phyloP scores from a whole-genome alignment of 2,797 vertebrate species.

The Poeciliopsis gracilis region DNA sequence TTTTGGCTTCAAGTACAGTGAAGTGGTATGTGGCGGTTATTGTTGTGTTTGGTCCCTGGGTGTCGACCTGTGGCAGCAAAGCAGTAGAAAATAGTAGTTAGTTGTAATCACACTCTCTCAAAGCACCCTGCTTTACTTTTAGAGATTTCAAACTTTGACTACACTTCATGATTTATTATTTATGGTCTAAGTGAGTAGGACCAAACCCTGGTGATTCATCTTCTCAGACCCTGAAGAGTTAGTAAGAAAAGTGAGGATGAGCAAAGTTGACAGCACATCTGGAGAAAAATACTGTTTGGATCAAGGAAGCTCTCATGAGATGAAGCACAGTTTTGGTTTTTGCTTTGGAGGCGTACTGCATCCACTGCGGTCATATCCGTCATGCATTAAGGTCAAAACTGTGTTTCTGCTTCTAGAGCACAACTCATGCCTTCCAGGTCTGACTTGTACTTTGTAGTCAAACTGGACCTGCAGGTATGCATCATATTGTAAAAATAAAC shows the following conservation, averaged over 20 bases:
- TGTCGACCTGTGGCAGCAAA: slow-evolving; percentile 46
- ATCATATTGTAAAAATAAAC: slow-evolving; percentile 35
- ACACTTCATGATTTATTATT: slow-evolving; percentile 3
- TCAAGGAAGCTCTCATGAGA: slow-evolving; percentile 64
- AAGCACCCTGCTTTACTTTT: slow-evolving; percentile 16
- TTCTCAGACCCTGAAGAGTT: slow-evolving; percentile 19
- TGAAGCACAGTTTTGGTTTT: slow-evolving; percentile 56
- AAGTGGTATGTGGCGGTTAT: slow-evolving; percentile 39
- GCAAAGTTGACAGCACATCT: slow-evolving; percentile 2
- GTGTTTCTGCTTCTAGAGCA: slow-evolving; percentile 34
- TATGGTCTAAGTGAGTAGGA: neutral
- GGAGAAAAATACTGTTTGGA: slow-evolving; percentile 25
- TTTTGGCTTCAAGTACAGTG: slow-evolving; percentile 63
- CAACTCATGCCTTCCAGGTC: slow-evolving; percentile 37
- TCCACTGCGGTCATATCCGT: slow-evolving; percentile 2
- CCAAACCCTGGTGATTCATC: neutral
- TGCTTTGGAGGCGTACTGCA: slow-evolving; percentile 19
- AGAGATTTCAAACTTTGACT: slow-evolving; percentile 11
- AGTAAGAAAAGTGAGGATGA: slow-evolving; percentile 14
- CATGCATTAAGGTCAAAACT: slow-evolving; percentile 20
- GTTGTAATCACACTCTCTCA: slow-evolving; percentile 34
- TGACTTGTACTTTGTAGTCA: slow-evolving; percentile 29
- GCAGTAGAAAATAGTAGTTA: slow-evolving; percentile 22
- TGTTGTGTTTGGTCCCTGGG: slow-evolving; percentile 66
- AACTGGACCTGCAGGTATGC: slow-evolving; percentile 23